Conservation (phyloP, 2,113 vertebrate species). For the Toxotes jaculatrix region DNA sequence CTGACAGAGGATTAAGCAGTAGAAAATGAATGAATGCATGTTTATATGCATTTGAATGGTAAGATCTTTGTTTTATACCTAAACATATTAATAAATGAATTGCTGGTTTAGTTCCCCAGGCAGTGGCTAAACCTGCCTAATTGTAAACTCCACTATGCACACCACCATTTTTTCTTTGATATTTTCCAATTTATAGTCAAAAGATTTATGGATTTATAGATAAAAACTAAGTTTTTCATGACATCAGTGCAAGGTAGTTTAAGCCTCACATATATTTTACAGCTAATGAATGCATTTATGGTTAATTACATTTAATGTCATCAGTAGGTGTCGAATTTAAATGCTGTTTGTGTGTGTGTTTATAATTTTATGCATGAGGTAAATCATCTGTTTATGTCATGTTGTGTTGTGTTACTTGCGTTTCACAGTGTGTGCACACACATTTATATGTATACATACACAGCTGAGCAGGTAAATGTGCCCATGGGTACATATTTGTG, state of each 20-base stretch:
- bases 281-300: neutral
- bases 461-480: neutral
- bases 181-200: no score
- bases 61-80: no score
- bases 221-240: neutral
- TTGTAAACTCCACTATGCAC: no score
- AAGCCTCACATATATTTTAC: neutral
- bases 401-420: slow-evolving; percentile 9
- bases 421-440: neutral
- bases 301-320: neutral
- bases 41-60: no score
- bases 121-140: no score
- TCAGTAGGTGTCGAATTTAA: neutral
- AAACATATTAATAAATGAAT: no score
- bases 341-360: neutral
- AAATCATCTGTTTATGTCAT: slow-evolving; percentile 11
- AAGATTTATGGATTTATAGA: no score
- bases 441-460: neutral
- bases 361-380: neutral
- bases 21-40: no score
- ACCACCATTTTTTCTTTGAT: no score
- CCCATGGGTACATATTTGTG: neutral
- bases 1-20: no score
- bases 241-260: neutral
- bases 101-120: no score